Conservation (phyloP, 2,113 vertebrate species). For the Delphinapterus leucas region DNA sequence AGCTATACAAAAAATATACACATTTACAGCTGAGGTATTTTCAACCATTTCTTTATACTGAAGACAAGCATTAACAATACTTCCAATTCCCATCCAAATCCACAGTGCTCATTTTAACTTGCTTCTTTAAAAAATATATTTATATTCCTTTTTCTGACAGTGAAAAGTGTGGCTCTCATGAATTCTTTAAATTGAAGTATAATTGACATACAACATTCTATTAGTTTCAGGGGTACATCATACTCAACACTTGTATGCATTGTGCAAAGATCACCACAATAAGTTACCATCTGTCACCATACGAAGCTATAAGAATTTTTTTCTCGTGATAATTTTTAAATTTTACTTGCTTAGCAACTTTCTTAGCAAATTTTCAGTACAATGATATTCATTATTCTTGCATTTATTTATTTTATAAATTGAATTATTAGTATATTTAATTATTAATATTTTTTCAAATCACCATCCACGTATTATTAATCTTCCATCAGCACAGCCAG, state of each 20-base stretch:
- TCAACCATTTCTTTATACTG: background rate
- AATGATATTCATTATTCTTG: background rate
- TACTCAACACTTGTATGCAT: background rate
- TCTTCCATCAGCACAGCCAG: background rate
- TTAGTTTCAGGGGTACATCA: background rate
- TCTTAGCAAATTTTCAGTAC: background rate
- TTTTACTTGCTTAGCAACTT: background rate
- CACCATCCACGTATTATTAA: background rate
- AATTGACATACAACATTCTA: background rate
- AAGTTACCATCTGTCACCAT: background rate
- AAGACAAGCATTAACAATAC: background rate
- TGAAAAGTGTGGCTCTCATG: background rate
- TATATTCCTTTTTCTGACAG: background rate
- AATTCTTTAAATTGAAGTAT: background rate
- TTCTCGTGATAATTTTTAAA: background rate
- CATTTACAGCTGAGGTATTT: background rate
- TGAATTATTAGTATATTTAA: background rate
- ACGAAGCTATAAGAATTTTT: background rate
- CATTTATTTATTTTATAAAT: background rate
- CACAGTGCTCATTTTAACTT: background rate
- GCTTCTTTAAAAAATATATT: background rate
- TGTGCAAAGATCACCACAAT: background rate
- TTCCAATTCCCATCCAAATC: background rate
- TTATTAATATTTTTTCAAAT: background rate
- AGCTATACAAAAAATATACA: background rate